Evolutionary conservation across 2,797 vertebrate genomes (phyloP), one percentile per base, ranked within the genome.

Genomic region (Rhynchotus rufescens): DNA sequence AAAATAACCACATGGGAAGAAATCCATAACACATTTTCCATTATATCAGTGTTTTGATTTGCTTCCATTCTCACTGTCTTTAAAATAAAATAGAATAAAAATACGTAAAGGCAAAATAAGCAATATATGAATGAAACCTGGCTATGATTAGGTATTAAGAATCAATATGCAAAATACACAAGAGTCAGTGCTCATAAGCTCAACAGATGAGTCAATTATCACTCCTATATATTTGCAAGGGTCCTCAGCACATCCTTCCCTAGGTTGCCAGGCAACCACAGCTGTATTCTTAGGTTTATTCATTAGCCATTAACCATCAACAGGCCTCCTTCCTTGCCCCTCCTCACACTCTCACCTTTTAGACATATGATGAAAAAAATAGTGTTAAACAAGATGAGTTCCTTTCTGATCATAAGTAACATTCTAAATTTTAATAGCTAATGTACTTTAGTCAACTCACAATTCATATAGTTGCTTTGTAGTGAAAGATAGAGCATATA

Each of bases 231-330:
- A 54, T 68, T 40, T 71, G 92, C 76, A 57, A 61, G 78, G 72
- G 87, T 67, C 72, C 89, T 94, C 65, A 69, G 89, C 64, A 80
- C 92, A 82, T 84, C 81, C 73, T 96, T 56, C 38, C 61, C 73
- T 12, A 5, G 1, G 96, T 96, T 97, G 92, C 94, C 91, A 89
- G 84, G 97, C 94, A 97, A 97, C 94, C 23, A 0, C 28, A 68
- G 80, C 79, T 75, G 65, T 13, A 92, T 93, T 94, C 80, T 67
- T 94, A 74, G 62, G 71, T 84, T 80, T 86, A 82, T 82, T 88
- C 94, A 93, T 93, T 90, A 96, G 75, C 89, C 64, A 92, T 92
- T 93, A 96, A 64, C 66, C 72, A 90, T 38, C 86, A 95, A 47
- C 64, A 91, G 86, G 72, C 23, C 94, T 90, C 83, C 75, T 96